Base-by-base conservation (phyloP, 2,888 invertebrate genomes). In the Argyresthia goedartella region DNA sequence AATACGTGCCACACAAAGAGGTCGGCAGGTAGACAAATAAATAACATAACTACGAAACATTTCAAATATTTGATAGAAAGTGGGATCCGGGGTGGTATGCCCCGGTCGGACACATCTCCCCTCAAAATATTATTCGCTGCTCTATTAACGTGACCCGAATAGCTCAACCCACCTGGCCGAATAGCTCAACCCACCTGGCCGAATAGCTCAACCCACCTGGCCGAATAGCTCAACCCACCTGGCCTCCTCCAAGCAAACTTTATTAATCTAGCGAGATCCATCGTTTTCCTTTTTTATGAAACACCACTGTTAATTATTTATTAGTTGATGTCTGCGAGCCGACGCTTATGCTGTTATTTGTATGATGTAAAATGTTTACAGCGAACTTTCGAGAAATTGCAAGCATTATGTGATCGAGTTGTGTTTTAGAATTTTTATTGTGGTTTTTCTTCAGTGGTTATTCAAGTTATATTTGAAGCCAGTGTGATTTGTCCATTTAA, bases 41-140 rank as follows among this genome's bases (percentile, higher is more conserved):
- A 15, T 44, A 44, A 3, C 14, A 6, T 47, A 47, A 16, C 34
- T 33, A 13, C 39, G 47, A 46, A 45, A 34, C 33, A 53, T 42
- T 45, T 41, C 51, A 51, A 53, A 53, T 53, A 53, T 53, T 53
- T 51, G 51, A 46, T 25, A 14, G 35, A 36, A 51, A 42, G 36
- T 45, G 34, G 33, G 50, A 44, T 35, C 53, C 46, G 13, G 64
- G 67, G 73, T 73, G 67, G 73, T 74, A 69, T 71, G 69, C 65
- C 71, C 65, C 69, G 64, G 72, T 61, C 67, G 76, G 75, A 74
- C 74, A 71, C 70, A 69, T 70, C 69, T 73, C 70, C 71, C 69
- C 71, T 75, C 74, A 77, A 77, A 75, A 77, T 76, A 76, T 76
- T 77, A 77, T 77, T 78, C 77, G 76, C 73, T 72, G 64, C 68